Evolutionary conservation across 2,113 vertebrate genomes (phyloP).

Genomic region (Halichoeres trimaculatus): DNA sequence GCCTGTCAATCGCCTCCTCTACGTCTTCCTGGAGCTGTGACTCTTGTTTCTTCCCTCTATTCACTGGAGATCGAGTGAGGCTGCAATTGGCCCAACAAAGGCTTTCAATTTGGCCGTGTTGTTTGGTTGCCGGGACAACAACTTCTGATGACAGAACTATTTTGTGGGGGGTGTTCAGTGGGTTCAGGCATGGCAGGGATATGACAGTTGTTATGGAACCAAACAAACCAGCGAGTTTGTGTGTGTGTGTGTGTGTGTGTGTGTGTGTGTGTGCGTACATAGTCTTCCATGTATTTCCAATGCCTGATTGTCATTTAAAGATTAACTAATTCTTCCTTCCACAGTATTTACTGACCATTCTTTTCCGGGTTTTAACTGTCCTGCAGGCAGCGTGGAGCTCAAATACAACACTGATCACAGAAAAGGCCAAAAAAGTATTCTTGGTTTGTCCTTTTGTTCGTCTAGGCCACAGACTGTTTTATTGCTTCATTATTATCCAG

Average conservation of each 20-base stretch:
- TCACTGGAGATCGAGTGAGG: conserved; percentile 18
- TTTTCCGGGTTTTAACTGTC: no score
- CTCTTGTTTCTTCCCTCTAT: conserved; percentile 17
- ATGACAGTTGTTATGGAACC: background rate
- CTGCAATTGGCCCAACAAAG: conserved; percentile 34
- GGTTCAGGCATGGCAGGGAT: background rate
- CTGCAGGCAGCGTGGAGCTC: no score
- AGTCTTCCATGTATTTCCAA: background rate
- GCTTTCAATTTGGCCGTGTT: conserved; percentile 40
- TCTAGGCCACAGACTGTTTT: no score
- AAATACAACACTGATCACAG: background rate
- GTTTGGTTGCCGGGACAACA: conserved; percentile 61
- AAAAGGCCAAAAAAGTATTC: background rate
- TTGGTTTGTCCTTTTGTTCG: no score
- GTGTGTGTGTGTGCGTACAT: background rate
- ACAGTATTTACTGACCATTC: background rate
- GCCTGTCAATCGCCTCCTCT: background rate
- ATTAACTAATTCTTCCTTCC: background rate
- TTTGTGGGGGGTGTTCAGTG: background rate
- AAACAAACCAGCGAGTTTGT: background rate
- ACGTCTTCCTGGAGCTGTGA: conserved; percentile 21
- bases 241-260: background rate
- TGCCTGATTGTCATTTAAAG: background rate
- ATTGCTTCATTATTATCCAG: no score
- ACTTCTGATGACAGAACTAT: conserved; percentile 51